Evolutionary conservation across 2,888 invertebrate genomes (phyloP), one percentile per base, ranked within the genome.

Genomic region (Scelioninae gen. 2): DNA sequence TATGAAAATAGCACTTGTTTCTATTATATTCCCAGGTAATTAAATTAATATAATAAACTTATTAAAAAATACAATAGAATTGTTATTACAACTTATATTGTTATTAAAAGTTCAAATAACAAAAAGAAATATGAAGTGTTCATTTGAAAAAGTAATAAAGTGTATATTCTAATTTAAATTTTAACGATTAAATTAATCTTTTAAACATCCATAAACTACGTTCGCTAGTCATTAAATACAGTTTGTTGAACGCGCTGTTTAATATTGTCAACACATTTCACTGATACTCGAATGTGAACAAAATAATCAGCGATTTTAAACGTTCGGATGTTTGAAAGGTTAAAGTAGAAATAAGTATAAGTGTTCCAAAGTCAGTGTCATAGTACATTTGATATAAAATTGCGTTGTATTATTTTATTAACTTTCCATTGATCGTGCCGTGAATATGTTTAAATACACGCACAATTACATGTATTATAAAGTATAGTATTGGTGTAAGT

Each of bases 321-420:
- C 16, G 5, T 39, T 39, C 7, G 39, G 39, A 39, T 39, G 16
- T 39, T 39, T 39, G 16, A 39, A 39, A 18, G 39, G 9, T 53
- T 39, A 37, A 39, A 18, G 2, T 60, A 60, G 48, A 48, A 10
- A 25, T 60, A 60, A 25, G 37, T 22, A 48, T 60, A 48, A 13
- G 25, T 46, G 48, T 37, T 60, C 37, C 48, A 48, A 58, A 58
- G 18, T 25, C 60, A 60, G 60, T 25, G 60, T 60, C 60, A 60
- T 60, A 60, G 60, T 46, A 60, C 48, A 60, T 48, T 60, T 60
- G 22, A 41, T 19, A 15, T 33, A 43, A 11, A 33, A 16, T 48
- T 39, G 39, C 19, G 7, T 22, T 58, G 3, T 11, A 18, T 33
- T 35, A 58, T n/a, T 58, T 60, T 10, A 33, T 35, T 13, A 15